Percentiles rank a stretch among this genome's conserved stretches.
Evolutionary conservation across 1,140 invertebrate genomes (phyloP).

Genomic region (Pseudachorutes palmiensis): DNA sequence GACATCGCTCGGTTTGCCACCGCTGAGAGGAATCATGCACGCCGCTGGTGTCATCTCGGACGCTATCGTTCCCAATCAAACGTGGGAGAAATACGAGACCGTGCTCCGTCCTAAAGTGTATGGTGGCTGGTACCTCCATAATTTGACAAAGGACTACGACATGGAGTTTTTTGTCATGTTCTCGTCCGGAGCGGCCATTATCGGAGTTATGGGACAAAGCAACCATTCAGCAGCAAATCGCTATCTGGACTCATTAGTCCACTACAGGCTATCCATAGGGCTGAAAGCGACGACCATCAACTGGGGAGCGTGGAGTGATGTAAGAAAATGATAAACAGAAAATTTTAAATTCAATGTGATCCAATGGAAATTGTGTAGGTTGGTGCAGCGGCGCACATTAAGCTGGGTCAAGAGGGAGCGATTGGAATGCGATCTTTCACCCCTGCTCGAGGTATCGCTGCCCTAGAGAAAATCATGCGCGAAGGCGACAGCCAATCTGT

Average conservation of each 20-base stretch:
- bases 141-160: constrained; percentile 5
- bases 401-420: background rate
- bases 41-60: constrained; percentile 14
- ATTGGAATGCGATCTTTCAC: constrained; percentile 9
- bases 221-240: constrained; percentile 14
- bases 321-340: too few species aligned
- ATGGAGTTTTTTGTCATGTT: constrained; percentile 20
- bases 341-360: background rate
- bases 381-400: background rate
- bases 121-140: constrained; percentile 24
- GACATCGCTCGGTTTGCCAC: background rate
- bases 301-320: constrained; percentile 18
- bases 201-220: constrained; percentile 1
- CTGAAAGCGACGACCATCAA: constrained; percentile 6
- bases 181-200: constrained; percentile 2
- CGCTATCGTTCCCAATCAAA: constrained; percentile 9
- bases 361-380: background rate
- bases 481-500: background rate
- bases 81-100: constrained; percentile 18
- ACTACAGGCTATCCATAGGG: constrained; percentile 8
- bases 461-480: background rate
- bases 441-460: background rate
- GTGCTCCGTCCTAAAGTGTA: constrained; percentile 19
- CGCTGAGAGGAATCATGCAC: constrained; percentile 18
- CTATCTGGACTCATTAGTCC: constrained; percentile 3